Evolutionary conservation across 2,888 invertebrate genomes (phyloP), one percentile per base, ranked within the genome.

Genomic region (Luperina testacea): DNA sequence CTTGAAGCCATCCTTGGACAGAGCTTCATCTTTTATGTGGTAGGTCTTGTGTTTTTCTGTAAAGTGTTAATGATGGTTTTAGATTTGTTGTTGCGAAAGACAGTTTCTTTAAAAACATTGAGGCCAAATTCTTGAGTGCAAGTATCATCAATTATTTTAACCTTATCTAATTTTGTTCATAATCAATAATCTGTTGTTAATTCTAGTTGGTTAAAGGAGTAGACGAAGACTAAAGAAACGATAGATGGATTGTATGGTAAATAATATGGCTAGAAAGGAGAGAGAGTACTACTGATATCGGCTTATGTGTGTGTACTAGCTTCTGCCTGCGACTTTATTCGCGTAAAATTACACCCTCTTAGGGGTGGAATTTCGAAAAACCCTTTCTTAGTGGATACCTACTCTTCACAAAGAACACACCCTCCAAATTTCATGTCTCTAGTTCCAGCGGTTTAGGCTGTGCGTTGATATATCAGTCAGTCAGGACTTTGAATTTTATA

Each of bases 21-120:
- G 97, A 87, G 99, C 99, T 93, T 99, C 99, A 96, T 99, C 99
- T 95, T 99, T 99, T 92, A 99, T 98, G 95, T 99, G 99, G 94
- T 99, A 99, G 4, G 99, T 98, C 95, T 99, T 99, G 97, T 99
- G 99, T 96, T 99, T 99, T 96, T 99, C 99, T 99, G 97, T 32
- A 96, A 51, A 84, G 6, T 11, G 0, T 51, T 5, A 0, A 7
- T 61, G 11, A n/a, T n/a, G 0, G 5, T 5, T 13, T 77, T 42
- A 76, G 38, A 9, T 48, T 51, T n/a, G 8, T 24, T 63, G 5
- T n/a, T 32, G 51, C 13, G 8, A 27, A 32, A 53, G 0, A 11
- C 5, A 32, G 11, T 5, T 1, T 6, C 13, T 32, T 73, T 0
- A 24, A 73, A 72, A 57, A 51, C 0, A 6, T 27, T 20, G 8